Percentiles rank a stretch among this genome's conserved stretches.
These are phyloP conservation scores for Rhinoraja longicauda DNA, from an alignment of 2,797 vertebrate species.

Conservation along the genomic window DNA sequence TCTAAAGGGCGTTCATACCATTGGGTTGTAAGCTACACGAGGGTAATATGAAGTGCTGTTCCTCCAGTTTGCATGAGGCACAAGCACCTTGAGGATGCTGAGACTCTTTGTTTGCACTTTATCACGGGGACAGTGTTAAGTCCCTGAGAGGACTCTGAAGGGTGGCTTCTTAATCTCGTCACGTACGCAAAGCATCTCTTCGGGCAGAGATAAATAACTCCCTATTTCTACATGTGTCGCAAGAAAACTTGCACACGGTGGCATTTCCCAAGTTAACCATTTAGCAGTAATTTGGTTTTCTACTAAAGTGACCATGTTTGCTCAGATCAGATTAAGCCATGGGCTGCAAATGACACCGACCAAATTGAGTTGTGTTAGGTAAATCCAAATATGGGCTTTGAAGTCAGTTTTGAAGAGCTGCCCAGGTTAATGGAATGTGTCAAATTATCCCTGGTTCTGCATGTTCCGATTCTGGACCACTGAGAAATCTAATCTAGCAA, in stretches of 20 bases:
- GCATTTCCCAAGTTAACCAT: neutral
- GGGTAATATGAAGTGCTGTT: no score
- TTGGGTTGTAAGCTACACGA: no score
- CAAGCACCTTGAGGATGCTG: neutral
- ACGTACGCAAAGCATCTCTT: neutral
- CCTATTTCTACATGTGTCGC: neutral
- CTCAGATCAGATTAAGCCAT: neutral
- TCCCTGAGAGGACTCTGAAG: neutral
- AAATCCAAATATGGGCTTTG: slow-evolving; percentile 9
- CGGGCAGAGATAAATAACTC: neutral
- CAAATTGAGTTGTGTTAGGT: slow-evolving; percentile 26
- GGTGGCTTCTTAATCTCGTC: neutral
- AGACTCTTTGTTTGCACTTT: neutral
- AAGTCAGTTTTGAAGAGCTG: slow-evolving; percentile 14
- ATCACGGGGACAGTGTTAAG: neutral
- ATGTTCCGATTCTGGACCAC: neutral
- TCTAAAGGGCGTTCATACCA: no score
- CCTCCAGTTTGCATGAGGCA: no score
- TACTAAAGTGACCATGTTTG: neutral
- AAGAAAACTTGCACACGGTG: neutral
- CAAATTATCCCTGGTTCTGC: slow-evolving; percentile 23
- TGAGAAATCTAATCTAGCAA: neutral
- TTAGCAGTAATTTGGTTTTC: neutral
- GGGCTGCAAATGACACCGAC: slow-evolving; percentile 1
- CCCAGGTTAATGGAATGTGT: slow-evolving; percentile 33